A percentile compares a stretch with the other conserved stretches of the same genome.
These are phyloP conservation scores for Andricus grossulariae DNA, from an alignment of 1,140 invertebrate genomes.

Conservation along the genomic window DNA sequence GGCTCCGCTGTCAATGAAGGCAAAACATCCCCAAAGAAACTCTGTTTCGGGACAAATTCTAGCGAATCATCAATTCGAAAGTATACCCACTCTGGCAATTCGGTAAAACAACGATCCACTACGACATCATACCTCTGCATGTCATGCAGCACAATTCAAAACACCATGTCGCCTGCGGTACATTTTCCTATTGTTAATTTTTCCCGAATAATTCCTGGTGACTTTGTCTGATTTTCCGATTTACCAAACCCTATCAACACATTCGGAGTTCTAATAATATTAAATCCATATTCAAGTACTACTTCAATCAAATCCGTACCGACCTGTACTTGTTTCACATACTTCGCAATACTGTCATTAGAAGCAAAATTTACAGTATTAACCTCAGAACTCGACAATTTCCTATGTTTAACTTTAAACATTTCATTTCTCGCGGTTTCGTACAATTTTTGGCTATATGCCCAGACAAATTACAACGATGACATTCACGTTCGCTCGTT, in stretches of 20 bases:
- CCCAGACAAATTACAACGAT: constrained; percentile 44
- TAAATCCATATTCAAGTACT: constrained; percentile 23
- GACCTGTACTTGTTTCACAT: too few relatives aligned
- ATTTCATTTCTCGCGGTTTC: too few relatives aligned
- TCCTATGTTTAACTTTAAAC: constrained; percentile 20
- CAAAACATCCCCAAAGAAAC: too few relatives aligned
- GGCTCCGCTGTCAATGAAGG: background rate
- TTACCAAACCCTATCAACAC: constrained; percentile 38
- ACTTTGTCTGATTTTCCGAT: too few relatives aligned
- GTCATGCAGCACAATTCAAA: constrained; percentile 37
- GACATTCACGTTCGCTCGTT: constrained; percentile 32
- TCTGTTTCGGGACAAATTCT: too few relatives aligned
- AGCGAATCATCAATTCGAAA: background rate
- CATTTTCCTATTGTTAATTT: constrained; percentile 26
- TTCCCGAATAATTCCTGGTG: too few relatives aligned
- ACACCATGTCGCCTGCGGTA: background rate
- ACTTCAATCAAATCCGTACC: too few relatives aligned
- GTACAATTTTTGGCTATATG: too few relatives aligned
- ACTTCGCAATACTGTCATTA: too few relatives aligned
- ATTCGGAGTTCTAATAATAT: constrained; percentile 20
- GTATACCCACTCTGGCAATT: constrained; percentile 6
- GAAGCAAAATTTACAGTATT: constrained; percentile 27
- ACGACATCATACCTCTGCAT: too few relatives aligned
- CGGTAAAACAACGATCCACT: constrained; percentile 21
- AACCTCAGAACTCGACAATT: background rate